Evolutionary conservation across 1,140 invertebrate species (phyloP).

Genomic region (Globodera ellingtonae): DNA sequence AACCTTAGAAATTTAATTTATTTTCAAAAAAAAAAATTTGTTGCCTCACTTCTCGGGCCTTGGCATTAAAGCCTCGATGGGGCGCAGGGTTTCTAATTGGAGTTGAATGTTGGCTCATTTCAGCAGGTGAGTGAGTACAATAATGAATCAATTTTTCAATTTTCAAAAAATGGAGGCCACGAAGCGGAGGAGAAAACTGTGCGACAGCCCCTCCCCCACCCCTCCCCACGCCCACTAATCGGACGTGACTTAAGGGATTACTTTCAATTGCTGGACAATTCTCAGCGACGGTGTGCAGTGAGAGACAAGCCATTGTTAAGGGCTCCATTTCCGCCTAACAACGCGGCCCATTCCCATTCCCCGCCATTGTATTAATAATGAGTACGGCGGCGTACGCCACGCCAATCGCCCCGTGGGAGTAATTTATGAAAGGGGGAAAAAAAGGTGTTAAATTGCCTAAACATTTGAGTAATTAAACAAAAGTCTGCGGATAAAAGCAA

Average conservation of each 20-base stretch:
- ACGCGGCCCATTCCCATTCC: background rate
- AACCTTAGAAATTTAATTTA: background rate
- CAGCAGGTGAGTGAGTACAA: no score
- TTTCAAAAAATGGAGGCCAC: background rate
- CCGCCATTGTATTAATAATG: background rate
- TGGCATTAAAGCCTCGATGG: constrained; percentile 21
- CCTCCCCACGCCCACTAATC: background rate
- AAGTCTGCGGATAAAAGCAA: no score
- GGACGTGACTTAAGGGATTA: background rate
- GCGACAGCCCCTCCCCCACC: background rate
- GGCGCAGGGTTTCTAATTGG: constrained; percentile 6
- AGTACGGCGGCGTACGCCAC: background rate
- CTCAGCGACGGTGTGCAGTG: no score
- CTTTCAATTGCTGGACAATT: background rate
- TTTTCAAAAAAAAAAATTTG: background rate
- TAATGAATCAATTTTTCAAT: background rate
- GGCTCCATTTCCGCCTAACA: background rate
- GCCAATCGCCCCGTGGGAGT: background rate
- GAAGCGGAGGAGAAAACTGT: background rate
- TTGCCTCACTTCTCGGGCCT: constrained; percentile 6
- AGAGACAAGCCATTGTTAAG: background rate
- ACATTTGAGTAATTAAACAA: no score
- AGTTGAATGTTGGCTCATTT: background rate
- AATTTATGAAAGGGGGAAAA: no score
- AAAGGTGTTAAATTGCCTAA: no score